These are phyloP conservation scores for Arothron firmamentum DNA, from an alignment of 2,113 vertebrate genomes.

Conservation along the genomic window DNA sequence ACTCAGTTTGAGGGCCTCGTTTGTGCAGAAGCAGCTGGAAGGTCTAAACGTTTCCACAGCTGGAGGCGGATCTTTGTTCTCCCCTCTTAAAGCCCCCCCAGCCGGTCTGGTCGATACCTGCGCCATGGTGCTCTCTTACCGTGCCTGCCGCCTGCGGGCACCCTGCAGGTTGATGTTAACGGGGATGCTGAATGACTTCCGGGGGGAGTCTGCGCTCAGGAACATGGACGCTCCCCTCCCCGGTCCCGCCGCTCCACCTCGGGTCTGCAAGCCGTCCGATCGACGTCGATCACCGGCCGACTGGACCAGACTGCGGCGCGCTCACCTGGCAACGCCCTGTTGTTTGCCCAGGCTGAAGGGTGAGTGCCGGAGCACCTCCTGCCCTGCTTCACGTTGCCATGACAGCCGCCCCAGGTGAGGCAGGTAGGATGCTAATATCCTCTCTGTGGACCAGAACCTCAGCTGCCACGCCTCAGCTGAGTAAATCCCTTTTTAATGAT, in stretches of 20 bases:
- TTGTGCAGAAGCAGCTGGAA: no score
- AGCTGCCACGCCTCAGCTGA: constrained; percentile 27
- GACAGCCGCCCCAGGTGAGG: constrained; percentile 66
- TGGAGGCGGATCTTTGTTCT: constrained; percentile 1
- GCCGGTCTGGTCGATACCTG: constrained; percentile 10
- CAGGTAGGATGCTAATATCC: constrained; percentile 65
- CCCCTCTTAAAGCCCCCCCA: constrained; percentile 29
- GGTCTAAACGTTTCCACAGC: background rate
- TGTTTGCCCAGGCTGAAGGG: constrained; percentile 68
- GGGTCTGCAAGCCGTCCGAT: constrained; percentile 7
- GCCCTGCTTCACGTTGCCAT: constrained; percentile 66
- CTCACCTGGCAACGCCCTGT: constrained; percentile 40
- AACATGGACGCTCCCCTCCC: constrained; percentile 54
- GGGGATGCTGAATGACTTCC: constrained; percentile 77
- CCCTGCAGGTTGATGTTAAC: constrained; percentile 81
- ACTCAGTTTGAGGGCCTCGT: no score
- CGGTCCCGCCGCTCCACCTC: constrained; percentile 6
- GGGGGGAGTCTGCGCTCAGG: constrained; percentile 61
- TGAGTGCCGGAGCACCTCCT: constrained; percentile 54
- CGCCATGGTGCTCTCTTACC: constrained; percentile 67
- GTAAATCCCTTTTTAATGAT: constrained; percentile 13
- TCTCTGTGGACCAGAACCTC: constrained; percentile 57
- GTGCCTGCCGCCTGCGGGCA: constrained; percentile 65
- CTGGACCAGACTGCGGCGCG: constrained; percentile 22
- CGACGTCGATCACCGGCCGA: constrained; percentile 4